Evolutionary conservation across 2,113 vertebrate genomes (phyloP).

Genomic region (Python bivittatus): DNA sequence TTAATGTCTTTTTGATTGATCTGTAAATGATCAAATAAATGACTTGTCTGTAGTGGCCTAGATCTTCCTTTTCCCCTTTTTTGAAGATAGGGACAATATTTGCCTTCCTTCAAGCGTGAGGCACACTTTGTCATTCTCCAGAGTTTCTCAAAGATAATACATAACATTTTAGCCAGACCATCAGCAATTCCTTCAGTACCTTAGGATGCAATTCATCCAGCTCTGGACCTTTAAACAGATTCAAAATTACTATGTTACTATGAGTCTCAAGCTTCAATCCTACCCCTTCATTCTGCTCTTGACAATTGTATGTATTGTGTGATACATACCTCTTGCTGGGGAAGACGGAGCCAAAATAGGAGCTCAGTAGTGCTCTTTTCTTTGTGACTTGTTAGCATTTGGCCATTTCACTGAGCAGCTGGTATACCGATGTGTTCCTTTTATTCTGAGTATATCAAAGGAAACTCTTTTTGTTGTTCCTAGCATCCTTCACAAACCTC

Average conservation of each 20-base stretch:
- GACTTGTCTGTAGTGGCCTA: neutral
- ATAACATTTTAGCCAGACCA: neutral
- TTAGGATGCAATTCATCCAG: neutral
- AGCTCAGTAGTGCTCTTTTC: neutral
- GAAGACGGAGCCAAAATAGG: neutral
- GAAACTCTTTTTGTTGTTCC: neutral
- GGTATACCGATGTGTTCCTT: neutral
- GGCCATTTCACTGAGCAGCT: neutral
- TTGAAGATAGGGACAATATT: neutral
- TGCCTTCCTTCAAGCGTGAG: neutral
- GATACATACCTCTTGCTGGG: neutral
- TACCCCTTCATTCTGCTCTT: neutral
- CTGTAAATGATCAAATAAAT: neutral
- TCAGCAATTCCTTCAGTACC: neutral
- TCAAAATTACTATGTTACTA: neutral
- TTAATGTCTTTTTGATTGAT: neutral
- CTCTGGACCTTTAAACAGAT: neutral
- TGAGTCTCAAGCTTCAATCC: neutral
- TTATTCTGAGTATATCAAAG: neutral
- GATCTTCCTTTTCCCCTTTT: neutral
- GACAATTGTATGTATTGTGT: neutral
- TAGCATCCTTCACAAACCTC: neutral
- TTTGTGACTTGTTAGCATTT: neutral
- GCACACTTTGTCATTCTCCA: neutral
- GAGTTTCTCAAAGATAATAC: neutral